Evolutionary conservation across 2,888 invertebrate species (phyloP).

Genomic region (Hartigia nigra): DNA sequence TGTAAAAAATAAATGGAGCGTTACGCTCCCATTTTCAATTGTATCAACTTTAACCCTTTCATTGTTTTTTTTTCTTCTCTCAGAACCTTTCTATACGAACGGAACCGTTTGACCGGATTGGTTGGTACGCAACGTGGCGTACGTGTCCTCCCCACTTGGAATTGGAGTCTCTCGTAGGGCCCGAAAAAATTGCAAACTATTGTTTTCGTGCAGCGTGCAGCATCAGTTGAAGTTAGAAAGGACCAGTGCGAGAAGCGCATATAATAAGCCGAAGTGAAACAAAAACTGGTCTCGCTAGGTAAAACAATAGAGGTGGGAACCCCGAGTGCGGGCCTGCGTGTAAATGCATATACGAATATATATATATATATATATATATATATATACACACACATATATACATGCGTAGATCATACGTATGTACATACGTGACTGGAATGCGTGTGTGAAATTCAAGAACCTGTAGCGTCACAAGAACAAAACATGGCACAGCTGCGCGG

Average conservation of each 20-base stretch:
- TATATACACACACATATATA: too few species aligned
- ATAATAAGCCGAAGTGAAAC: slow-evolving; percentile 60
- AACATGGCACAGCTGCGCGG: slow-evolving; percentile 26
- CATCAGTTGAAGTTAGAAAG: slow-evolving; percentile 21
- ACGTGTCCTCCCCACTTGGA: not conserved
- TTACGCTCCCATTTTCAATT: slow-evolving; percentile 53
- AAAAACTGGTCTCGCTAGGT: slow-evolving; percentile 63
- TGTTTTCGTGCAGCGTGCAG: slow-evolving; percentile 32
- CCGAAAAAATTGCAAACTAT: not conserved
- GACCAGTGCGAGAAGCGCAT: slow-evolving; percentile 49
- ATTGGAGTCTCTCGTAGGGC: not conserved
- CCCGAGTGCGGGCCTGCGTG: not conserved
- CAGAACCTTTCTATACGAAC: slow-evolving; percentile 22
- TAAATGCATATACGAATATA: not conserved
- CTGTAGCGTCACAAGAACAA: slow-evolving; percentile 53
- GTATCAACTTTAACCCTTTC: slow-evolving; percentile 60
- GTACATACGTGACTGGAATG: slow-evolving; percentile 16
- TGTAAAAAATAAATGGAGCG: slow-evolving; percentile 55
- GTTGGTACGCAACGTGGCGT: slow-evolving; percentile 19
- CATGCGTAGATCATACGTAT: not conserved
- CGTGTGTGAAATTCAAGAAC: slow-evolving; percentile 61
- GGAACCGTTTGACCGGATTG: slow-evolving; percentile 61
- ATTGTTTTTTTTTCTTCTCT: slow-evolving; percentile 45
- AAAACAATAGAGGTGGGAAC: slow-evolving; percentile 55
- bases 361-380: not conserved